These are phyloP conservation scores for Sthenelais limicola DNA, from an alignment of 2,888 invertebrate genomes.

Conservation along the genomic window DNA sequence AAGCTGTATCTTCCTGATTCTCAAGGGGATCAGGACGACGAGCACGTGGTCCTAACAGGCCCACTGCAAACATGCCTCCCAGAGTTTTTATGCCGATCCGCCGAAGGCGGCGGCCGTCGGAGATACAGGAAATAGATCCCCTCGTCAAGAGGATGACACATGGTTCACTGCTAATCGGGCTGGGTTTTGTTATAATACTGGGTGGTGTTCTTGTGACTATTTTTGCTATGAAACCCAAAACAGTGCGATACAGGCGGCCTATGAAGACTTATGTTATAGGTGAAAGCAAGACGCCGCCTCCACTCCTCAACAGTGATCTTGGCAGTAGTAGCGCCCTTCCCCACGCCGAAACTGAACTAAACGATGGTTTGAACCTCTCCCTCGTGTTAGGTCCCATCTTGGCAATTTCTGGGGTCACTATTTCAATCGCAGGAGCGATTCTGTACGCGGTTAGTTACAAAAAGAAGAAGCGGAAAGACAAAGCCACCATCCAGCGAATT, in stretches of 20 bases:
- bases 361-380: neutral
- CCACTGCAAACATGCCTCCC: constrained; percentile 19
- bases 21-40: too few species aligned
- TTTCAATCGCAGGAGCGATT: constrained; percentile 5
- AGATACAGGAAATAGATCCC: neutral
- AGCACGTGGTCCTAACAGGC: too few species aligned
- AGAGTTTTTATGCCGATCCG: constrained; percentile 29
- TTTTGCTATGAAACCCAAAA: constrained; percentile 31
- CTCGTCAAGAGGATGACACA: constrained; percentile 4
- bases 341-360: too few species aligned
- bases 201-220: constrained; percentile 14
- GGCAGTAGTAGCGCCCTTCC: too few species aligned
- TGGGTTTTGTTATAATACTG: constrained; percentile 22
- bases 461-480: constrained; percentile 31
- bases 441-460: constrained; percentile 23
- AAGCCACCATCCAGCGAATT: constrained; percentile 1
- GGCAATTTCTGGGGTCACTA: neutral
- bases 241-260: constrained; percentile 4
- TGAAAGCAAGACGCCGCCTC: constrained; percentile 7
- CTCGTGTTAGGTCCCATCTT: constrained; percentile 11
- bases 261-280: constrained; percentile 18
- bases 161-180: constrained; percentile 19
- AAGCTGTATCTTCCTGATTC: too few species aligned
- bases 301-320: too few species aligned
- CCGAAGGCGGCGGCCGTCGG: constrained; percentile 18